Evolutionary conservation across 2,797 vertebrate genomes (phyloP), one percentile per base, ranked within the genome.

Genomic region (Limosa lapponica): DNA sequence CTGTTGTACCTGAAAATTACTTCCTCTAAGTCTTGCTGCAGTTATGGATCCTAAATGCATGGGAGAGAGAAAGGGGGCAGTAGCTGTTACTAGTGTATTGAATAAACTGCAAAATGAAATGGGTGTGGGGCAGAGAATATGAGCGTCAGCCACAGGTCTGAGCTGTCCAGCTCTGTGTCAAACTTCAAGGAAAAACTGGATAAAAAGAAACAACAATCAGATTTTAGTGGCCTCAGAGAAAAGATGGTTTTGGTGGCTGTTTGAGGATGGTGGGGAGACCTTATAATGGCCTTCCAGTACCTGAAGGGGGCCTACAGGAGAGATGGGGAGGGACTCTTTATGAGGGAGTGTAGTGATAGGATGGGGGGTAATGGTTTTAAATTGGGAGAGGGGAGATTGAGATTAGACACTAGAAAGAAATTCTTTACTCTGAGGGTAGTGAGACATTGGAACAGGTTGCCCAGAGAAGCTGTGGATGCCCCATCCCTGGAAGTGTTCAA

Each of bases 111-210:
- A 52, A 59, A 86, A 64, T 30, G 4, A 37, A 82, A 36, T 22
- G 30, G 3, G 1, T 9, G 3, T 41, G 16, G 12, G n/a, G 13
- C 13, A 37, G 36, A 13, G 6, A 20, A 16, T 52, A 16, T 0
- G 2, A 44, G 28, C 1, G 8, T 57, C 28, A 72, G 15, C 13
- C 11, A 6, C 0, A 1, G 55, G 6, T 72, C 11, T 8, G 11
- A 43, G 36, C 34, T 46, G 11, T 49, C 19, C 59, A 27, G 8
- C 25, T 46, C 0, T 0, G 19, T 62, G 49, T 64, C 11, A 49
- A 11, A 57, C 20, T 46, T 82, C 11, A 57, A 24, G 52, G n/a
- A n/a, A 70, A 54, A 54, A 65, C 19, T 54, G 34, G 5, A 7
- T 87, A 16, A 67, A 81, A 64, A 62, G 18, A 82, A 52, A n/a